Percentiles rank a stretch among this genome's conserved stretches.
These are phyloP conservation scores for Helicolenus hilgendorfi DNA, from an alignment of 2,797 vertebrate species.

Conservation along the genomic window DNA sequence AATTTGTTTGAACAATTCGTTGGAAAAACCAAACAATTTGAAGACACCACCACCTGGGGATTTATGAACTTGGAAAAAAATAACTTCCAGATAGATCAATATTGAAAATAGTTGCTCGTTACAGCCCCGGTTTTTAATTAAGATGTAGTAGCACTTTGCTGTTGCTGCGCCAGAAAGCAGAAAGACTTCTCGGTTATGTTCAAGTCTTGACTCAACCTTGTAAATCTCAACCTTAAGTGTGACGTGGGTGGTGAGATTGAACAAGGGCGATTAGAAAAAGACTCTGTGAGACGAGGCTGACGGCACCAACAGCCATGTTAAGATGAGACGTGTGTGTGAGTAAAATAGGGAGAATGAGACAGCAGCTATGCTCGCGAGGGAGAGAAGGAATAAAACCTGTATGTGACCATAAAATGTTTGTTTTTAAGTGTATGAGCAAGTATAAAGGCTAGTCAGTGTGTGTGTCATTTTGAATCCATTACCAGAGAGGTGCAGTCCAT, in stretches of 20 bases:
- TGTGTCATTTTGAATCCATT: slow-evolving; percentile 53
- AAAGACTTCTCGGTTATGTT: background rate
- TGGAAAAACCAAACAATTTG: background rate
- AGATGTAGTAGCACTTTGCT: background rate
- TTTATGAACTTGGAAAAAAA: background rate
- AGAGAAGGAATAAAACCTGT: background rate
- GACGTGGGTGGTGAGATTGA: slow-evolving; percentile 42
- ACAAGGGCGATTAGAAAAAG: slow-evolving; percentile 26
- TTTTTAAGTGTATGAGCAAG: background rate
- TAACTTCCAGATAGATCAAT: background rate
- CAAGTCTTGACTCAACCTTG: slow-evolving; percentile 32
- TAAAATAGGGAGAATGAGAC: background rate
- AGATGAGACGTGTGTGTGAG: background rate
- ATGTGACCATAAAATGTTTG: background rate
- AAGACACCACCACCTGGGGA: background rate
- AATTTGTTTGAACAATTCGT: background rate
- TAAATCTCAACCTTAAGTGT: slow-evolving; percentile 33
- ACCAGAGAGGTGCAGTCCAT: slow-evolving; percentile 61
- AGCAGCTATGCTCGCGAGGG: background rate
- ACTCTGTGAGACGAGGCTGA: slow-evolving; percentile 31
- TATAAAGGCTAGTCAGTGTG: background rate
- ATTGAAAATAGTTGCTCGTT: background rate
- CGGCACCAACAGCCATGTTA: slow-evolving; percentile 26
- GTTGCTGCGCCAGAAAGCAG: background rate
- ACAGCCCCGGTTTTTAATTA: background rate